Conservation (phyloP, 1,140 invertebrate species). For the Formica selysi region DNA sequence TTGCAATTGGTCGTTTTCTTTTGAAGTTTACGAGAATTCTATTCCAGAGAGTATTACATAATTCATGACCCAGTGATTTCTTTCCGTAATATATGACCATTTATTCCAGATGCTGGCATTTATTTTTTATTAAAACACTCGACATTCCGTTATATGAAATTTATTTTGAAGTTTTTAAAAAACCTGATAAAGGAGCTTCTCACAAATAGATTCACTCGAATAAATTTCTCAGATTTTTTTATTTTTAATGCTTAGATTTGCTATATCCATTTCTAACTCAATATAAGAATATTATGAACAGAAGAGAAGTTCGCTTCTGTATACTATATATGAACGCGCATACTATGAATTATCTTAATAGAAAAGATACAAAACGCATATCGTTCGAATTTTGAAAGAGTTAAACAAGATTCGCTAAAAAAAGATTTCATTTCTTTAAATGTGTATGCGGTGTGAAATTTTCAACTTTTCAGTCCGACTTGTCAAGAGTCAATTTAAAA, state of each 20-base stretch:
- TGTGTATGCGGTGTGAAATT: not conserved
- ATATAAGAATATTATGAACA: conserved; percentile 16
- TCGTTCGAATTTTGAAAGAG: not conserved
- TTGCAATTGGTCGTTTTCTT: conserved; percentile 33
- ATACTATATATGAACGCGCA: not conserved
- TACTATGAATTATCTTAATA: not conserved
- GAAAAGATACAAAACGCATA: conserved; percentile 15
- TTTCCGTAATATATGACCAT: conserved; percentile 6
- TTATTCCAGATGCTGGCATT: not conserved
- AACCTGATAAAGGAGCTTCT: not conserved
- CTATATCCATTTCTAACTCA: not conserved
- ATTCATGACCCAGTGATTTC: conserved; percentile 19
- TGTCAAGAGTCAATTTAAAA: not conserved
- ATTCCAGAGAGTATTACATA: not conserved
- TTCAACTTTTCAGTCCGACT: not conserved
- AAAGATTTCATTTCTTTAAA: conserved; percentile 6
- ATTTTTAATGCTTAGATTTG: not conserved
- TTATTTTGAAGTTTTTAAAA: conserved; percentile 1
- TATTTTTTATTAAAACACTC: conserved; percentile 9
- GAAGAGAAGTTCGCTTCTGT: not conserved
- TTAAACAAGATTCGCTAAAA: conserved; percentile 6
- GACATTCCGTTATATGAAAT: not conserved
- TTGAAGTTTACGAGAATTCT: not conserved
- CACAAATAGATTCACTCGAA: not conserved
- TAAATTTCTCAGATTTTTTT: not conserved